Evolutionary conservation across 1,140 invertebrate species (phyloP).

Genomic region (Heliconius hewitsoni): DNA sequence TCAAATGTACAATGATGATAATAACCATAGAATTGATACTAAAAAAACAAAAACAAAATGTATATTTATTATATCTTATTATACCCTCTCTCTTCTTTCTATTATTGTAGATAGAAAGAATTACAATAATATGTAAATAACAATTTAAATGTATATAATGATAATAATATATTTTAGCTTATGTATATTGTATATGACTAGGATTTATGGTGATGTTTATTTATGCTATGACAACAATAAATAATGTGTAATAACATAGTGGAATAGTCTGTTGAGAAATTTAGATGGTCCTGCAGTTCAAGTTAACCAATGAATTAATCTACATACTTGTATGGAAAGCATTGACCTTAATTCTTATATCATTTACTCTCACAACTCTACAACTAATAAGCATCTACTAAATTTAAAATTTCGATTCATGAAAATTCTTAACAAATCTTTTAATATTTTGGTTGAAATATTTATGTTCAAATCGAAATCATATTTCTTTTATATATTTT

Average conservation of each 20-base stretch:
- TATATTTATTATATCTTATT: no score
- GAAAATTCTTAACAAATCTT: background rate
- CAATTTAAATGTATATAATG: no score
- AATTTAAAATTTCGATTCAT: background rate
- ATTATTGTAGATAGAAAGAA: no score
- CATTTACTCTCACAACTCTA: background rate
- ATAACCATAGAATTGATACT: no score
- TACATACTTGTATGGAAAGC: conserved; percentile 1
- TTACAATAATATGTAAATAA: no score
- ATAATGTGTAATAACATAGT: background rate
- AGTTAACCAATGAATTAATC: background rate
- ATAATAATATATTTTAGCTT: no score
- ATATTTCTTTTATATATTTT: background rate
- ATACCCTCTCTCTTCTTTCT: no score
- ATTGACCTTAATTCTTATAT: background rate
- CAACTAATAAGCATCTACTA: background rate
- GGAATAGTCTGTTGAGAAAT: background rate
- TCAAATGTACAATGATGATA: no score
- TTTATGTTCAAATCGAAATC: background rate
- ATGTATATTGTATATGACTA: no score
- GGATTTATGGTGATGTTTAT: no score
- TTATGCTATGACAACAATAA: no score
- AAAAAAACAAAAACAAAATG: no score
- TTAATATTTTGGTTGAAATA: background rate
- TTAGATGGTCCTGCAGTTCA: background rate